These are phyloP conservation scores for Moxostoma hubbsi DNA, from an alignment of 2,797 vertebrate species.

Conservation along the genomic window DNA sequence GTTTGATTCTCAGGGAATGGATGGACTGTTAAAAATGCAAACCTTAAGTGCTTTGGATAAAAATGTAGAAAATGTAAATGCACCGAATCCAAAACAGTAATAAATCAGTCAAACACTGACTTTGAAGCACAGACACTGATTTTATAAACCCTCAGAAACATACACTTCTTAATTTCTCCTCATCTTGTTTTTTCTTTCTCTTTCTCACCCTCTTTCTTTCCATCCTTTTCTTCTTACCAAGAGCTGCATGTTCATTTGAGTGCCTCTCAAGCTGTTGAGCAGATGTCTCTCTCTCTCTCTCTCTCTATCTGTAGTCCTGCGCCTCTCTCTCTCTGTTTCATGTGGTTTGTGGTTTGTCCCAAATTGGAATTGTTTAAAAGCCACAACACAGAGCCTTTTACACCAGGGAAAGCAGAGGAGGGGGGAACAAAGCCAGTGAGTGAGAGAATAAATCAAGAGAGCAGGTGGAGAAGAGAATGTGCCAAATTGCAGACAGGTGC, in stretches of 20 bases:
- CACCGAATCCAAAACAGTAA: too few species aligned
- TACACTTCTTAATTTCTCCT: slow-evolving; percentile 9
- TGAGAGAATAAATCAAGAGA: slow-evolving; percentile 56
- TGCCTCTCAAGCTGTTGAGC: slow-evolving; percentile 56
- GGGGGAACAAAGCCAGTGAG: slow-evolving; percentile 56
- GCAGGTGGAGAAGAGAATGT: slow-evolving; percentile 67
- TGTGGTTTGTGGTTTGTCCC: slow-evolving; percentile 63
- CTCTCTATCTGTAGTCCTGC: slow-evolving; percentile 10
- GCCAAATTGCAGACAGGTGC: slow-evolving; percentile 70
- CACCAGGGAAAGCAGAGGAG: slow-evolving; percentile 50
- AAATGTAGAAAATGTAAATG: too few species aligned
- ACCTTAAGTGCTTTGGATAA: too few species aligned
- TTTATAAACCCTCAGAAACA: background rate
- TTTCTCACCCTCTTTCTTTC: slow-evolving; percentile 8
- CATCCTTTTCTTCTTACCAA: slow-evolving; percentile 15
- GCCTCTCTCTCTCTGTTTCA: slow-evolving; percentile 49
- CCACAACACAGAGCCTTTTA: slow-evolving; percentile 56
- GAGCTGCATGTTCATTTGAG: slow-evolving; percentile 44
- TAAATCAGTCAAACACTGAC: background rate
- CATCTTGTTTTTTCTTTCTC: background rate
- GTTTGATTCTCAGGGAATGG: too few species aligned
- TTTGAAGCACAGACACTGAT: background rate
- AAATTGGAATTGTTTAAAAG: slow-evolving; percentile 65
- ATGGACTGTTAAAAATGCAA: too few species aligned
- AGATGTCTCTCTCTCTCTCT: slow-evolving; percentile 54